Conservation (phyloP, 2,888 invertebrate species). For the Parasteatoda lunata region DNA sequence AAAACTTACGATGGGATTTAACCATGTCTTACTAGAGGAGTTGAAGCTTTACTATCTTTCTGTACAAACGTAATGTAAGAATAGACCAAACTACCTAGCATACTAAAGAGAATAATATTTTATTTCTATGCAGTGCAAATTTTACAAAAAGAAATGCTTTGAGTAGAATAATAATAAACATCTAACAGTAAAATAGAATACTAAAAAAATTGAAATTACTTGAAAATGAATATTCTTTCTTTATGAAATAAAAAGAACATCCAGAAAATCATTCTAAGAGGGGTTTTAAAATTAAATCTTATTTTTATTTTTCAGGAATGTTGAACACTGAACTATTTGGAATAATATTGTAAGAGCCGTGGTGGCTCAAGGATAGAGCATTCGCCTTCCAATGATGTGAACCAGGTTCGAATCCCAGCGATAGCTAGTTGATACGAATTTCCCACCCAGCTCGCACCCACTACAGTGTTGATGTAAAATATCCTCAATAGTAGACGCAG, state of each 20-base stretch:
- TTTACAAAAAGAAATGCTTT: neutral
- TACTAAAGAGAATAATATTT: conserved; percentile 47
- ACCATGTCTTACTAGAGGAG: conserved; percentile 9
- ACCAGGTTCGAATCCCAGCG: too few species aligned
- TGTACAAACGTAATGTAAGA: conserved; percentile 70
- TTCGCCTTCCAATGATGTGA: too few species aligned
- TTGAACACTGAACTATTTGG: neutral
- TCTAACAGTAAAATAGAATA: neutral
- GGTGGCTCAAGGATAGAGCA: too few species aligned
- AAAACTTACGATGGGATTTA: conserved; percentile 8
- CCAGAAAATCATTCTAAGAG: neutral
- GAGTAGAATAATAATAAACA: neutral
- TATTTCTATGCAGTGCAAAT: neutral
- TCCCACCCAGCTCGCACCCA: too few species aligned
- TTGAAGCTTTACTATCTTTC: conserved; percentile 45
- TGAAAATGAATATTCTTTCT: neutral
- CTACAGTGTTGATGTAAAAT: too few species aligned
- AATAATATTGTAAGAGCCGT: too few species aligned
- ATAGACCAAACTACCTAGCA: conserved; percentile 71
- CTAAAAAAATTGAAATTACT: conserved; percentile 1
- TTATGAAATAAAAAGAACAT: neutral
- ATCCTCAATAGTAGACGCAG: too few species aligned
- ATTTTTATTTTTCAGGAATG: neutral
- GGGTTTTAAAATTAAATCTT: neutral
- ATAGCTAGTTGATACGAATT: too few species aligned